These are phyloP conservation scores for Rhabdophis nuchalis DNA, from an alignment of 2,797 vertebrate genomes.

Conservation along the genomic window DNA sequence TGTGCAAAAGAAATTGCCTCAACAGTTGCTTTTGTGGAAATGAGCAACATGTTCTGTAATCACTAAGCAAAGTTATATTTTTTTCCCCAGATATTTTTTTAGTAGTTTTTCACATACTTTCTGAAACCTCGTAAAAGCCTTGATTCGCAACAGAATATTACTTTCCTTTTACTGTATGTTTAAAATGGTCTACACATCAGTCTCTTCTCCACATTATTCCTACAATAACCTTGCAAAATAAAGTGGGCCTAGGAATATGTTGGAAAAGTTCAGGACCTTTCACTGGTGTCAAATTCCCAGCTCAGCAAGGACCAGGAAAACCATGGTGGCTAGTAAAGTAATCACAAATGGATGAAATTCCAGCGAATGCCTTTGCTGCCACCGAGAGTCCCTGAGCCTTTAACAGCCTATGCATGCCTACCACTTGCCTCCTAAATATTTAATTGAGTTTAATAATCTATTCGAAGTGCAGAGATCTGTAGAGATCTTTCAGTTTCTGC, in stretches of 20 bases:
- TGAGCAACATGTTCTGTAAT: conserved; percentile 25
- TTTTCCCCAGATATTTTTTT: not conserved
- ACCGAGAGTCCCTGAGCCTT: not conserved
- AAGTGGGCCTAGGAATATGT: not conserved
- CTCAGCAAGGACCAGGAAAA: not conserved
- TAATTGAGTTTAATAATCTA: not conserved
- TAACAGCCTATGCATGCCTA: not conserved
- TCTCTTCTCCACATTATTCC: not conserved
- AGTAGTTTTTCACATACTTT: conserved; percentile 2
- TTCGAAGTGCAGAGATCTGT: not conserved
- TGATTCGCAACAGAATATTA: conserved; percentile 5
- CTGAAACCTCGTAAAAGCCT: conserved; percentile 21
- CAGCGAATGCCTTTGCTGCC: not conserved
- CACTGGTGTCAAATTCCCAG: not conserved
- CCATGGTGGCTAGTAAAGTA: not conserved
- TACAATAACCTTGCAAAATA: not conserved
- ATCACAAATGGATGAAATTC: not conserved
- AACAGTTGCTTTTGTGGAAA: conserved; percentile 20
- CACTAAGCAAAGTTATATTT: not conserved
- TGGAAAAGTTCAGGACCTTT: not conserved
- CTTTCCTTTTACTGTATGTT: not conserved
- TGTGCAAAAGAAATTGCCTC: conserved; percentile 3
- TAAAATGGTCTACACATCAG: not conserved
- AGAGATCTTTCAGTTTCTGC: not conserved
- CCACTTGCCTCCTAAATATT: not conserved